phyloP scores from a whole-genome alignment of 1,140 invertebrate genomes.

The Zelostemma sp. region DNA sequence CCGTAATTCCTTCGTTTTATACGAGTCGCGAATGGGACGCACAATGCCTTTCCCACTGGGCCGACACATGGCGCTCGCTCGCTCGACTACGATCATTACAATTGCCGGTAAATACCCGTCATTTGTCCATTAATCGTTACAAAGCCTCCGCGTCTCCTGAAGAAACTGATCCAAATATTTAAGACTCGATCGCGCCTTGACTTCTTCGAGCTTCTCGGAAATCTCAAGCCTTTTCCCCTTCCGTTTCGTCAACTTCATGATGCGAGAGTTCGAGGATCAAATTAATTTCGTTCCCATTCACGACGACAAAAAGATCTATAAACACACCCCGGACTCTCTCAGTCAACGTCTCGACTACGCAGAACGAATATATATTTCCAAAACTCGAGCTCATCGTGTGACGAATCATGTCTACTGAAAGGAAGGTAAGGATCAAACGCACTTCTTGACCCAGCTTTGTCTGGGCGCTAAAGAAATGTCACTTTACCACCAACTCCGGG shows the following conservation, averaged over 20 bases:
- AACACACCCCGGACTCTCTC: constrained; percentile 1
- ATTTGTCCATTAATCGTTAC: constrained; percentile 68
- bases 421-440: constrained; percentile 28
- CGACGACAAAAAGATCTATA: background rate
- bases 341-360: background rate
- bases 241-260: too few species aligned
- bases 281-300: too few species aligned
- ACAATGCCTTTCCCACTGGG: constrained; percentile 54
- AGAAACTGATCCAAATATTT: constrained; percentile 55
- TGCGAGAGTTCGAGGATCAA: too few species aligned
- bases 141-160: constrained; percentile 34
- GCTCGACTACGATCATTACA: constrained; percentile 66
- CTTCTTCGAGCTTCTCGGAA: too few species aligned
- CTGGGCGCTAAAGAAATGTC: constrained; percentile 32
- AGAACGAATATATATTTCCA: constrained; percentile 61
- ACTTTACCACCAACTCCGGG: constrained; percentile 33
- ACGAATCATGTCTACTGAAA: constrained; percentile 55
- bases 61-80: constrained; percentile 56
- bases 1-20: constrained; percentile 46
- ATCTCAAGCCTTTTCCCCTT: too few species aligned
- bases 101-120: constrained; percentile 64
- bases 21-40: constrained; percentile 15
- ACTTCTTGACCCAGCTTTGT: constrained; percentile 37
- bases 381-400: constrained; percentile 55
- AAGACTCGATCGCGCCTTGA: too few species aligned